Percentiles rank a stretch among this genome's conserved stretches.
phyloP scores from a whole-genome alignment of 2,797 vertebrate genomes.

The Sphenopsis melanotis region DNA sequence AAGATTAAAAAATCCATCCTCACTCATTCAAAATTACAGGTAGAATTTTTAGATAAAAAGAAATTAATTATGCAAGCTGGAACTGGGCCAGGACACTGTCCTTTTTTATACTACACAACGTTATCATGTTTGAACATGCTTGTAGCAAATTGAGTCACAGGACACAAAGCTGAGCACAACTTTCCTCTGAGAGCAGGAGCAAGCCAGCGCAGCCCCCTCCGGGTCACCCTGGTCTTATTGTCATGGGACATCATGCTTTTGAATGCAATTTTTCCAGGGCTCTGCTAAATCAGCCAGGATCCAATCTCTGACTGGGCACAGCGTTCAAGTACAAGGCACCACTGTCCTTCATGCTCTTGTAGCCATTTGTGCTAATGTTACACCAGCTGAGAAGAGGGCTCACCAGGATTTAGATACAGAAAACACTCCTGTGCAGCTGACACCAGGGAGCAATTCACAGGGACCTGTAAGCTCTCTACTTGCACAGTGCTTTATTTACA shows the following conservation, averaged over 20 bases:
- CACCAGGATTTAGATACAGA: background rate
- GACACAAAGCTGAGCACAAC: background rate
- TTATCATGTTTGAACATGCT: constrained; percentile 38
- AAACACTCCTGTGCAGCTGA: background rate
- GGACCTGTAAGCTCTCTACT: background rate
- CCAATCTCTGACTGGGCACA: background rate
- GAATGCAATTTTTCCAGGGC: background rate
- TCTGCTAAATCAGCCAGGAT: background rate
- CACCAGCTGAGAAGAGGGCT: background rate
- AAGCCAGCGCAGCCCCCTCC: background rate
- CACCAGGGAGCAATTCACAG: background rate
- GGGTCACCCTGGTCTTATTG: background rate
- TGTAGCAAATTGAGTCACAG: constrained; percentile 17
- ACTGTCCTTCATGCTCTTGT: background rate
- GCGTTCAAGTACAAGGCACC: background rate
- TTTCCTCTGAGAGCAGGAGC: background rate
- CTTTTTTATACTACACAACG: background rate
- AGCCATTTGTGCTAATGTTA: background rate
- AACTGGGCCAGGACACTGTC: constrained; percentile 21
- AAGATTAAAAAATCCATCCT: constrained; percentile 10
- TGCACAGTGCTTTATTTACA: background rate
- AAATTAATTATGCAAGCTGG: constrained; percentile 55
- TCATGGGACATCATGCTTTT: background rate
- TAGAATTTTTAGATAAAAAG: constrained; percentile 45
- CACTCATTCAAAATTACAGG: constrained; percentile 24